These are phyloP conservation scores for Erythrocercus mccallii DNA, from an alignment of 2,113 vertebrate species.

Conservation along the genomic window DNA sequence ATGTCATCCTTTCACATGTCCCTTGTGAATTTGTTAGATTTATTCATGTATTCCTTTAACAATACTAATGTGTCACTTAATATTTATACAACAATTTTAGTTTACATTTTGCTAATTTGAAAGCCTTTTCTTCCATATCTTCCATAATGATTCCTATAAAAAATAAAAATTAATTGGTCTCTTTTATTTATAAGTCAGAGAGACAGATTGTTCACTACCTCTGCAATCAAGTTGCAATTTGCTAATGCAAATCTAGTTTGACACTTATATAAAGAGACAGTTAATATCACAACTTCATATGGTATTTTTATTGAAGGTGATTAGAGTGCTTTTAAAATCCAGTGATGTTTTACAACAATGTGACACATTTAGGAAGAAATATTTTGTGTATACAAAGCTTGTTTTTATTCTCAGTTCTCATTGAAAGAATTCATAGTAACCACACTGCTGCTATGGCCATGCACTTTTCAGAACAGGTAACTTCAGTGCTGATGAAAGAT, in stretches of 20 bases:
- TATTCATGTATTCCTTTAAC: neutral
- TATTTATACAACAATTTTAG: slow-evolving; percentile 30
- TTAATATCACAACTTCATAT: neutral
- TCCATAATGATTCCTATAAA: neutral
- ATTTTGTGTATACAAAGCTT: neutral
- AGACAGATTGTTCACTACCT: neutral
- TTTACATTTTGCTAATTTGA: slow-evolving; percentile 31
- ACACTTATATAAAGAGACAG: neutral
- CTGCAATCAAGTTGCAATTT: neutral
- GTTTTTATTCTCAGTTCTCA: neutral
- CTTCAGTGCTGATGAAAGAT: neutral
- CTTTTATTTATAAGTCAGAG: neutral
- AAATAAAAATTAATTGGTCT: neutral
- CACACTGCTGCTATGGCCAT: neutral
- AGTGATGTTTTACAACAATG: neutral
- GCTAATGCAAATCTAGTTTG: neutral
- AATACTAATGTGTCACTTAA: slow-evolving; percentile 9
- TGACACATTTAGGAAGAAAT: neutral
- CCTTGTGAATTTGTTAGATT: neutral
- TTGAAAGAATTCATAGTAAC: neutral
- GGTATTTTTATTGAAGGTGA: neutral
- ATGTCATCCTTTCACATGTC: slow-evolving; percentile 1
- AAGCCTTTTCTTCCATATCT: neutral
- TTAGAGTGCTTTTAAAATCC: neutral
- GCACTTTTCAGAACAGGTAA: neutral